Conservation (phyloP, 2,113 vertebrate genomes). For the Rostratula benghalensis region DNA sequence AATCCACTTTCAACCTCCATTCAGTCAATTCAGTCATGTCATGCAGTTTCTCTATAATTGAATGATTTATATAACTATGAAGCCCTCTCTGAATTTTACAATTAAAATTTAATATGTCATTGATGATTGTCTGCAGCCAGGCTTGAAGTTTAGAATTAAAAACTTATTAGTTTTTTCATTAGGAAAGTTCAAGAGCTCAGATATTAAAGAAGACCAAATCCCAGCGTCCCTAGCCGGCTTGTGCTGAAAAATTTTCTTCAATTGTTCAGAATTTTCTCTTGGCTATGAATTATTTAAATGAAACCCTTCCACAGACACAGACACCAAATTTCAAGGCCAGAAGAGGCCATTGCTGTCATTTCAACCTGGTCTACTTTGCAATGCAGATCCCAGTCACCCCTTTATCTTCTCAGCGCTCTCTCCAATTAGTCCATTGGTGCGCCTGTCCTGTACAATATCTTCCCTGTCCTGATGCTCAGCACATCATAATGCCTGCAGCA, state of each 20-base stretch:
- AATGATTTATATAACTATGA: conserved; percentile 41
- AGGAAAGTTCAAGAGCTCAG: conserved; percentile 36
- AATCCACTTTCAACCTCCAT: not conserved
- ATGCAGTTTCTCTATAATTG: conserved; percentile 14
- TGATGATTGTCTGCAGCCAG: conserved; percentile 30
- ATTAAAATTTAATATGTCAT: conserved; percentile 23
- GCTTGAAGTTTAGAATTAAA: conserved; percentile 54
- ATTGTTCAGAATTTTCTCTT: conserved; percentile 10
- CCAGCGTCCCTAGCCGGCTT: not conserved
- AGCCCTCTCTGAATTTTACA: conserved; percentile 27
- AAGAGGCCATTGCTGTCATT: not conserved
- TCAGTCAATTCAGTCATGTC: not conserved
- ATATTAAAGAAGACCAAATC: not conserved
- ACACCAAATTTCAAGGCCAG: not conserved
- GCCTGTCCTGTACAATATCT: not conserved
- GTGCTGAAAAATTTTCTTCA: not conserved
- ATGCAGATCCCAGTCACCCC: not conserved
- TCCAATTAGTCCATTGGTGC: not conserved
- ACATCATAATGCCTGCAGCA: not conserved
- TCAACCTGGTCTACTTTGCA: not conserved
- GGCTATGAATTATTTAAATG: not conserved
- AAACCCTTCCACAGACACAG: not conserved
- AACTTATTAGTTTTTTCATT: conserved; percentile 35
- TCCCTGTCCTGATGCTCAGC: not conserved
- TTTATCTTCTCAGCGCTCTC: not conserved